Conservation (phyloP, 2,113 vertebrate genomes). For the Tinamus guttatus region DNA sequence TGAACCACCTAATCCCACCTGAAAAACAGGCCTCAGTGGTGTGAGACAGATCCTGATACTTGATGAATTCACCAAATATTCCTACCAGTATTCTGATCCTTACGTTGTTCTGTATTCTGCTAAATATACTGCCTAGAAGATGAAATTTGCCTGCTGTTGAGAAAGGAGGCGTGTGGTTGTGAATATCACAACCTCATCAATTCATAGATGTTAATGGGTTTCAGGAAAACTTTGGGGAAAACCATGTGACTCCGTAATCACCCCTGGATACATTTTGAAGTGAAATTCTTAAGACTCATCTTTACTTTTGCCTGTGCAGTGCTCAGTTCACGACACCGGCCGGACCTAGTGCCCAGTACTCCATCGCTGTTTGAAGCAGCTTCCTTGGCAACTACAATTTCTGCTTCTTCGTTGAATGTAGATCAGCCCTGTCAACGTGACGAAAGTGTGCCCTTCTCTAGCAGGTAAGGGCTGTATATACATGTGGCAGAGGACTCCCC, state of each 20-base stretch:
- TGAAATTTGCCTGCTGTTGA: background rate
- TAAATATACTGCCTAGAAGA: background rate
- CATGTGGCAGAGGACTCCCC: background rate
- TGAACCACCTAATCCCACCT: background rate
- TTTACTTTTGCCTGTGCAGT: slow-evolving; percentile 63
- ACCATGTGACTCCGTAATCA: background rate
- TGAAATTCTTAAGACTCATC: background rate
- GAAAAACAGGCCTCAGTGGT: background rate
- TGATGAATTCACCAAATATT: background rate
- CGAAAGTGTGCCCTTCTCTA: slow-evolving; percentile 79
- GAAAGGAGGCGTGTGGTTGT: background rate
- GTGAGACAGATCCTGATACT: background rate
- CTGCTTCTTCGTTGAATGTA: slow-evolving; percentile 88
- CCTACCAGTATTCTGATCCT: background rate
- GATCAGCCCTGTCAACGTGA: slow-evolving; percentile 73
- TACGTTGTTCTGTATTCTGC: background rate
- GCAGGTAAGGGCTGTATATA: slow-evolving; percentile 60
- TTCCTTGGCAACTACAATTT: slow-evolving; percentile 91
- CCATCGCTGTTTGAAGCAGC: slow-evolving; percentile 87
- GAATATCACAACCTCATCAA: background rate
- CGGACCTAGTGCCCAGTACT: slow-evolving; percentile 88
- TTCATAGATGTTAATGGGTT: background rate
- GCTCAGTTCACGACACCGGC: slow-evolving; percentile 82
- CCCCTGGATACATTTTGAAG: background rate
- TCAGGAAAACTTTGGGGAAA: background rate